Evolutionary conservation across 2,797 vertebrate genomes (phyloP).

Genomic region (Borostomias antarcticus): DNA sequence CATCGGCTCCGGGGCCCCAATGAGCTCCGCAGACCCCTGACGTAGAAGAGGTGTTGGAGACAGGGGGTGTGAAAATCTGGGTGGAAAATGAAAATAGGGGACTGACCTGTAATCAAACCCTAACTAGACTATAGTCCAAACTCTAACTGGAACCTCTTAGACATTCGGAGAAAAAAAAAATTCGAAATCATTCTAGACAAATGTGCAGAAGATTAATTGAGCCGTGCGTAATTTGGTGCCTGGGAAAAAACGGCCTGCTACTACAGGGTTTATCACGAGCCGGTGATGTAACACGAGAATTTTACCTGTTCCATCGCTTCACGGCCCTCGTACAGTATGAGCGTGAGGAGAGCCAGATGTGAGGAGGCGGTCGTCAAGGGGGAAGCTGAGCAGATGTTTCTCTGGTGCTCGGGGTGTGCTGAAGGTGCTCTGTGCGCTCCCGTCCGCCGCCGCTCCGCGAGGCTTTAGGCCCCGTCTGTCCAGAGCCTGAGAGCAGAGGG

Average conservation of each 20-base stretch:
- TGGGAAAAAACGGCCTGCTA: background rate
- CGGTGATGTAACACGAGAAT: constrained; percentile 27
- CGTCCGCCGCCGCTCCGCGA: constrained; percentile 5
- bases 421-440: background rate
- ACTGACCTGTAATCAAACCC: constrained; percentile 21
- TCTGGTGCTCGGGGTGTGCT: constrained; percentile 18
- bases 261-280: constrained; percentile 13
- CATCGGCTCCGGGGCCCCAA: constrained; percentile 51
- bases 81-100: constrained; percentile 49
- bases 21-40: constrained; percentile 26
- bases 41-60: constrained; percentile 40
- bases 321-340: constrained; percentile 36
- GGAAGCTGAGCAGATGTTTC: constrained; percentile 54
- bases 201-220: constrained; percentile 7
- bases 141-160: background rate
- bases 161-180: background rate
- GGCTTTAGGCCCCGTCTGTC: constrained; percentile 22
- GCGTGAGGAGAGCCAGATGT: constrained; percentile 64
- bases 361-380: constrained; percentile 35
- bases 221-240: constrained; percentile 9
- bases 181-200: background rate
- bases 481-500: constrained; percentile 25
- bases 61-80: constrained; percentile 33
- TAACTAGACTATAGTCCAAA: background rate
- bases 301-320: constrained; percentile 56